phyloP scores from a whole-genome alignment of 2,113 vertebrate genomes.

The Corydoras sp. region DNA sequence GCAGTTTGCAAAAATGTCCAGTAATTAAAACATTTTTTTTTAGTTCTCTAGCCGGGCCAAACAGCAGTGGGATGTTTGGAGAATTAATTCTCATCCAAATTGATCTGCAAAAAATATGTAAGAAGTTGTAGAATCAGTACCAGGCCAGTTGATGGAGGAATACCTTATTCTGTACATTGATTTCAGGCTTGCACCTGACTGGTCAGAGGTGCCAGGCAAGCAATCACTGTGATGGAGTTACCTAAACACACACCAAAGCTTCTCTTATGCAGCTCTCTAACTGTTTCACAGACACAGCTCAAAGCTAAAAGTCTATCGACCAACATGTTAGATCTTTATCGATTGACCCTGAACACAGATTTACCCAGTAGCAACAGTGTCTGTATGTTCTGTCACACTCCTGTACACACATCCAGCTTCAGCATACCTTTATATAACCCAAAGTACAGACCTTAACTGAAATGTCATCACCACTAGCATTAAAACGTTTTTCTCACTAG shows the following conservation, averaged over 20 bases:
- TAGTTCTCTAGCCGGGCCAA: too few species aligned
- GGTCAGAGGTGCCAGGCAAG: conserved; percentile 11
- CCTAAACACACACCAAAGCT: conserved; percentile 28
- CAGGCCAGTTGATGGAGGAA: too few species aligned
- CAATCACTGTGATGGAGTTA: conserved; percentile 18
- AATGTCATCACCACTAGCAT: too few species aligned
- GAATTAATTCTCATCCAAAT: too few species aligned
- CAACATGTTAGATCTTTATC: conserved; percentile 17
- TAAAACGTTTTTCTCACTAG: too few species aligned
- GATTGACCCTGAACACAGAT: conserved; percentile 28
- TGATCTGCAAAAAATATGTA: too few species aligned
- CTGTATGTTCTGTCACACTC: conserved; percentile 12
- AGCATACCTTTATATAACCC: conserved; percentile 2
- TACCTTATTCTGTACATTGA: conserved; percentile 12
- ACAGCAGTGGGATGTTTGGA: too few species aligned
- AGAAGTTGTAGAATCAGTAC: too few species aligned
- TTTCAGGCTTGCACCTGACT: conserved; percentile 13
- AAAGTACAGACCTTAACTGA: too few species aligned
- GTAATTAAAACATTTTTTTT: too few species aligned
- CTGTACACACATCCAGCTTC: not conserved
- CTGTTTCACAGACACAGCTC: not conserved
- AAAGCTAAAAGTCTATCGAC: conserved; percentile 21
- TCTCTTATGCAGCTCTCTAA: conserved; percentile 3
- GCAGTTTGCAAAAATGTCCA: too few species aligned
- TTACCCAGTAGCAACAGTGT: conserved; percentile 10